Conservation (phyloP, 2,113 vertebrate genomes). For the Epinephelus lanceolatus region DNA sequence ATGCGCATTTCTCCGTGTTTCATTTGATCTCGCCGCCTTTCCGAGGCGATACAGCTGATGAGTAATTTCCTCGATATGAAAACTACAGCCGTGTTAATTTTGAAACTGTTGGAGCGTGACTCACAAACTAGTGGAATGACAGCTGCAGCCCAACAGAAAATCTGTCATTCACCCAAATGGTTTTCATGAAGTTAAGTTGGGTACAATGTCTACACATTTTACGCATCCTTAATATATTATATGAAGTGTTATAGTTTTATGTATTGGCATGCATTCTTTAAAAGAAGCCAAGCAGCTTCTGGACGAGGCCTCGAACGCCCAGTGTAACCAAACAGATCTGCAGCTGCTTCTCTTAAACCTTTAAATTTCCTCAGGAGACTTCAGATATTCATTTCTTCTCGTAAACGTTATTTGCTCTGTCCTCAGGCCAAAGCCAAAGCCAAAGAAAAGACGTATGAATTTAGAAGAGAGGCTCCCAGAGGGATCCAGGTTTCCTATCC, state of each 20-base stretch:
- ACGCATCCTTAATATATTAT: not conserved
- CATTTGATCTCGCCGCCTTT: not conserved
- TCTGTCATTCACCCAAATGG: not conserved
- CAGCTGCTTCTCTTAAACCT: conserved; percentile 35
- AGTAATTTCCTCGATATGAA: not conserved
- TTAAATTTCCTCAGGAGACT: conserved; percentile 23
- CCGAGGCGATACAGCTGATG: not conserved
- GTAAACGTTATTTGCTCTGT: conserved; percentile 30
- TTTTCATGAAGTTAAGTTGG: not conserved
- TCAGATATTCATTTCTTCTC: not conserved
- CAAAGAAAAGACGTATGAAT: conserved; percentile 94
- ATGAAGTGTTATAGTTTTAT: not conserved
- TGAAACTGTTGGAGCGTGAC: not conserved
- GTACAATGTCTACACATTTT: not conserved
- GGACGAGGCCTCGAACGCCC: conserved; percentile 1
- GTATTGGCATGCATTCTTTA: not conserved
- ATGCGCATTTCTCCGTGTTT: not conserved
- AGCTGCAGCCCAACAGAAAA: not conserved
- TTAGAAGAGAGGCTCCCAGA: conserved; percentile 89
- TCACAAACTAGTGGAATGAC: not conserved
- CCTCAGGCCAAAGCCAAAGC: conserved; percentile 91
- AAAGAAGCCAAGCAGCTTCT: not conserved
- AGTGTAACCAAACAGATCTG: not conserved
- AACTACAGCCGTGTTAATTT: not conserved
- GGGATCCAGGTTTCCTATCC: conserved; percentile 92